Evolutionary conservation across 2,888 invertebrate species (phyloP), one percentile per base, ranked within the genome.

Genomic region (Cataglyphis rosenhaueri): DNA sequence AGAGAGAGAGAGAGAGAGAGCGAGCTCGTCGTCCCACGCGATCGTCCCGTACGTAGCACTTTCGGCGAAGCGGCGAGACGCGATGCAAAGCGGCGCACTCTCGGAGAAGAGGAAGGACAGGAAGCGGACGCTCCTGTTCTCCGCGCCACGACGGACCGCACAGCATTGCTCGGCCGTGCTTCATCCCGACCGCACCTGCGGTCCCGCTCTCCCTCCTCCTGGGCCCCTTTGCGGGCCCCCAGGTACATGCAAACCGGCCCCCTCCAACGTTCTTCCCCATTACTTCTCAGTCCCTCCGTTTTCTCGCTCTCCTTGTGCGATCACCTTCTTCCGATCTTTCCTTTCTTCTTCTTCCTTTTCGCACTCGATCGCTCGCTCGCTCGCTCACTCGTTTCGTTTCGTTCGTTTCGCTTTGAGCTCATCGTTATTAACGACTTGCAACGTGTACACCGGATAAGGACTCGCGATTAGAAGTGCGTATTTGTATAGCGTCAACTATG

Each of bases 161-260:
- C 84, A 83, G 86, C 88, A 90, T 89, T 90, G 84, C 85, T 86
- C 88, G 89, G 89, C 88, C 79, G 92, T 87, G 87, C 89, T 87
- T 85, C 89, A 91, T 90, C 76, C 85, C 71, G 85, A 89, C 92
- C 92, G 91, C 92, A 93, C 92, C 92, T 93, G 92, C 89, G 83
- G 61, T 68, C 76, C 78, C 78, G 61, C 81, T 84, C 84, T 64
- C 65, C 32, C 41, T 41, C 41, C 89, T 85, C 86, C 75, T 74
- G 29, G 79, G 78, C 61, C 70, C 82, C 70, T 52, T 32, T 8
- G 12, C 52, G 66, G 66, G n/a, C 38, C 76, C 65, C 55, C 48
- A 65, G 65, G 65, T 75, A n/a, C 44, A 48, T 12, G 73, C n/a
- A 57, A 70, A 59, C 61, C 15, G 18, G 73, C 29, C 48, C 79